Evolutionary conservation across 2,113 vertebrate species (phyloP).

Genomic region (Oceanites oceanicus): DNA sequence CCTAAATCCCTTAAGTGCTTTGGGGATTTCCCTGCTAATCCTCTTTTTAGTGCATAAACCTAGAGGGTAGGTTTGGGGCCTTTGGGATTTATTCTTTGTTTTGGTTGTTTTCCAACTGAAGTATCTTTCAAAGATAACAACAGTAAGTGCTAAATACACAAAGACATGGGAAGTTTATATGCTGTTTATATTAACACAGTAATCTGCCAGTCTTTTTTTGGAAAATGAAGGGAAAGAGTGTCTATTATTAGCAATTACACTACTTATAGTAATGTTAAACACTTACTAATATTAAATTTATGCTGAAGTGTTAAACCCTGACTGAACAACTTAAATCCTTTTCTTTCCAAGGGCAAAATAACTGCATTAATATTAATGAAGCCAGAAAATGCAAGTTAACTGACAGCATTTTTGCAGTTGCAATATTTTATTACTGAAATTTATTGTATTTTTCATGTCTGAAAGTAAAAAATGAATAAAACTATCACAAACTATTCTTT

Average conservation of each 20-base stretch:
- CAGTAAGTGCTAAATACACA: not conserved
- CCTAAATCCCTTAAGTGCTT: constrained; percentile 36
- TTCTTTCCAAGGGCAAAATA: constrained; percentile 44
- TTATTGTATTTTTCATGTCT: constrained; percentile 9
- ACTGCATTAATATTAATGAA: constrained; percentile 38
- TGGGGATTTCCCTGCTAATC: constrained; percentile 38
- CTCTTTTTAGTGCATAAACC: constrained; percentile 19
- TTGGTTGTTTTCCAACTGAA: constrained; percentile 3
- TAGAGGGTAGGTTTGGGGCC: constrained; percentile 8
- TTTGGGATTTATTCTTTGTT: constrained; percentile 29
- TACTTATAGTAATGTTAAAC: constrained; percentile 3
- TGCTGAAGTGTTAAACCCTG: constrained; percentile 24
- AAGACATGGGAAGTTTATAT: not conserved
- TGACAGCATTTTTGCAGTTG: constrained; percentile 27
- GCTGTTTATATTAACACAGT: not conserved
- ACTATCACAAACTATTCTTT: constrained; percentile 30
- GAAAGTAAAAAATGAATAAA: constrained; percentile 9
- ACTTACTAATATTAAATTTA: constrained; percentile 2
- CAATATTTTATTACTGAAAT: constrained; percentile 7
- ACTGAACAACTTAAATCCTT: constrained; percentile 2
- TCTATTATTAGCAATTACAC: constrained; percentile 17
- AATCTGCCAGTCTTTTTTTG: not conserved
- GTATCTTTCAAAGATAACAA: constrained; percentile 32
- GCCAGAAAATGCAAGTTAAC: constrained; percentile 15
- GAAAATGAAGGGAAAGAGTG: not conserved